Evolutionary conservation across 2,797 vertebrate genomes (phyloP).

Genomic region (Graptemys geographica): DNA sequence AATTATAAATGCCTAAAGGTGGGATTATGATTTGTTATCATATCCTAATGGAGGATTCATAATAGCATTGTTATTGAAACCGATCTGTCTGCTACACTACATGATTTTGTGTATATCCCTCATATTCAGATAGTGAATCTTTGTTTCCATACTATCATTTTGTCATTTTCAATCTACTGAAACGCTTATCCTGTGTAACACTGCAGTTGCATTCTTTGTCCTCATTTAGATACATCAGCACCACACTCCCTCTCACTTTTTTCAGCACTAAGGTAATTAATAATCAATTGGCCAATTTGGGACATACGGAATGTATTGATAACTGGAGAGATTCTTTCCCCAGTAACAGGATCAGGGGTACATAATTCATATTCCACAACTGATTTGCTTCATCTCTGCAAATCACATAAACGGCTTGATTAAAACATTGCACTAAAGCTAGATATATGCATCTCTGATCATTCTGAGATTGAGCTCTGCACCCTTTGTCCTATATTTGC

Average conservation of each 20-base stretch:
- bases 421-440: background rate
- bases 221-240: background rate
- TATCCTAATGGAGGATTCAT: background rate
- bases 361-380: conserved; percentile 25
- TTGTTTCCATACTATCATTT: background rate
- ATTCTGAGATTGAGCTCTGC: background rate
- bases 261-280: background rate
- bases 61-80: background rate
- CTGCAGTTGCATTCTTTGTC: background rate
- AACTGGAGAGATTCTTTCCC: background rate
- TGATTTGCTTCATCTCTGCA: background rate
- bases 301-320: background rate
- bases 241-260: background rate
- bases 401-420: background rate
- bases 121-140: background rate
- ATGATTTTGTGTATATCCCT: background rate
- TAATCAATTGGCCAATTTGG: conserved; percentile 11
- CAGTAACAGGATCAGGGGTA: background rate
- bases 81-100: background rate
- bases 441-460: background rate
- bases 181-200: background rate
- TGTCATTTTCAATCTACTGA: background rate
- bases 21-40: background rate
- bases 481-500: background rate
- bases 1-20: background rate